phyloP scores from a whole-genome alignment of 2,113 vertebrate genomes.

The Actenoides lindsayi region DNA sequence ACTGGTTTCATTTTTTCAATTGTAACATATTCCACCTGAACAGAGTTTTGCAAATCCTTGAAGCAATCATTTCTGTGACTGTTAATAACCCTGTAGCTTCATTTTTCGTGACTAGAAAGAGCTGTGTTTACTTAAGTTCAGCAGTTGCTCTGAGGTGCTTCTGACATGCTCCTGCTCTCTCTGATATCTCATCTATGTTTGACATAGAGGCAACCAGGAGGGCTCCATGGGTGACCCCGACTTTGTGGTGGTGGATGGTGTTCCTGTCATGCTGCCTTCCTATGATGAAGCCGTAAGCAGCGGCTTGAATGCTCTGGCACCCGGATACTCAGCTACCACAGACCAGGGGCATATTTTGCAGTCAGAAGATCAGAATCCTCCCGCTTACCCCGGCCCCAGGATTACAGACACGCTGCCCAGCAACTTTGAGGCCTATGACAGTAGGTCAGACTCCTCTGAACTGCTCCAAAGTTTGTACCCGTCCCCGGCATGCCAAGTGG shows the following conservation, averaged over 20 bases:
- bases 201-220: slow-evolving; percentile 74
- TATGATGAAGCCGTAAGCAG: slow-evolving; percentile 88
- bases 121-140: background rate
- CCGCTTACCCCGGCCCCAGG: slow-evolving; percentile 80
- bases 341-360: slow-evolving; percentile 71
- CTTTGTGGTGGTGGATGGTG: slow-evolving; percentile 86
- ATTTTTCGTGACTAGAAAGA: background rate
- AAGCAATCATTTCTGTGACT: background rate
- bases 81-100: background rate
- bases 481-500: slow-evolving; percentile 52
- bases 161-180: background rate
- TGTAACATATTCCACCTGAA: background rate
- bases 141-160: background rate
- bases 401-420: slow-evolving; percentile 63
- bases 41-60: background rate
- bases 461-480: slow-evolving; percentile 77
- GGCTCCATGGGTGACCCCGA: slow-evolving; percentile 76
- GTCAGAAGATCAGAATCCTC: slow-evolving; percentile 82
- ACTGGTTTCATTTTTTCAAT: background rate
- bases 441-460: slow-evolving; percentile 74
- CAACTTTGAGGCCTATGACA: slow-evolving; percentile 74
- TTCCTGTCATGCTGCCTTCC: slow-evolving; percentile 87
- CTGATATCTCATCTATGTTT: background rate
- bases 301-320: slow-evolving; percentile 66
- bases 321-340: slow-evolving; percentile 63